Evolutionary conservation across 2,888 invertebrate genomes (phyloP).

Genomic region (Sphecodes monilicornis): DNA sequence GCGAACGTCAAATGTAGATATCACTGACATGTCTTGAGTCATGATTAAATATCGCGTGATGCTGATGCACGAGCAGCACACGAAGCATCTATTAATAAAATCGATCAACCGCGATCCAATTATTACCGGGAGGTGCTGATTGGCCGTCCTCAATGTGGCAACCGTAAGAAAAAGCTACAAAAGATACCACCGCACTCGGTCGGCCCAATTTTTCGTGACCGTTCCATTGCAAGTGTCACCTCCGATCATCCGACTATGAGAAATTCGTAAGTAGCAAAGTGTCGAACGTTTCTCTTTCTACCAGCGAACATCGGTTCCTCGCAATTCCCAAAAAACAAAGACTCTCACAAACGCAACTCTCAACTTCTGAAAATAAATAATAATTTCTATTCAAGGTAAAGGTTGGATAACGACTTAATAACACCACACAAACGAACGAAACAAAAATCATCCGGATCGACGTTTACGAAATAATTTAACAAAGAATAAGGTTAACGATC

Average conservation of each 20-base stretch:
- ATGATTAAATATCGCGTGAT: slow-evolving; percentile 32
- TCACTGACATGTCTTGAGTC: slow-evolving; percentile 23
- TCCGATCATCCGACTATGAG: slow-evolving; percentile 35
- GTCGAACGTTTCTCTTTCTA: not conserved
- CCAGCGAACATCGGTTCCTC: not conserved
- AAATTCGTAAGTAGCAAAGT: slow-evolving; percentile 48
- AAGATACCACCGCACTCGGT: slow-evolving; percentile 65
- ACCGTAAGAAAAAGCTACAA: slow-evolving; percentile 71
- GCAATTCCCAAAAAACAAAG: not conserved
- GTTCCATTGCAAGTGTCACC: slow-evolving; percentile 52
- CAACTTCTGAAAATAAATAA: slow-evolving; percentile 12
- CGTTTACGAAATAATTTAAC: not conserved
- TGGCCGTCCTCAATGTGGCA: slow-evolving; percentile 75
- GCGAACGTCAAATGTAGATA: not conserved
- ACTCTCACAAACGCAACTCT: not conserved
- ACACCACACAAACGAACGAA: slow-evolving; percentile 26
- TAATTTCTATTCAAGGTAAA: slow-evolving; percentile 52
- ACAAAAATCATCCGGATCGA: slow-evolving; percentile 10
- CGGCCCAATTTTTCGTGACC: slow-evolving; percentile 69
- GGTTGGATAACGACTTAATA: slow-evolving; percentile 43
- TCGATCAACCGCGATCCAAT: slow-evolving; percentile 76
- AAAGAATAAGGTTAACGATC: not conserved
- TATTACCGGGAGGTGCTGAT: slow-evolving; percentile 77
- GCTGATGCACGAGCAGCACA: slow-evolving; percentile 40
- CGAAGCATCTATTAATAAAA: slow-evolving; percentile 76